Evolutionary conservation across 1,140 invertebrate genomes (phyloP).

Genomic region (Zaprionus nigranus): DNA sequence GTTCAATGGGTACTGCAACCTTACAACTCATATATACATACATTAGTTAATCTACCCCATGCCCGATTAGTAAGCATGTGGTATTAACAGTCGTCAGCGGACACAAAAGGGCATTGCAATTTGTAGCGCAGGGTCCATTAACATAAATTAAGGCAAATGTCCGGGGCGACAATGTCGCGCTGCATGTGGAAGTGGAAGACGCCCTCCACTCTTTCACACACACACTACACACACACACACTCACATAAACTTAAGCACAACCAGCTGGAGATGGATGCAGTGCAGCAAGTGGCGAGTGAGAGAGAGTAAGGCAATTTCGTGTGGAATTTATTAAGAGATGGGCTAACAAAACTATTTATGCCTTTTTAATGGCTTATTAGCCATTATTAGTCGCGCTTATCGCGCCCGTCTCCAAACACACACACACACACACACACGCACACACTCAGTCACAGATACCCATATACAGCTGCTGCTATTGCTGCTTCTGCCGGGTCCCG

Average conservation of each 20-base stretch:
- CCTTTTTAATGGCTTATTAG: slow-evolving; percentile 82
- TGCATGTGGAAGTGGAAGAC: slow-evolving; percentile 24
- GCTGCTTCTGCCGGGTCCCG: slow-evolving; percentile 12
- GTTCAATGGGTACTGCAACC: background rate
- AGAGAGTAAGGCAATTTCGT: slow-evolving; percentile 56
- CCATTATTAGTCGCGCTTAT: slow-evolving; percentile 83
- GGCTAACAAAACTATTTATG: slow-evolving; percentile 83
- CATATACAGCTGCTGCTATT: background rate
- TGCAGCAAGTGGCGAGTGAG: slow-evolving; percentile 48
- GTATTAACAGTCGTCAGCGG: slow-evolving; percentile 38
- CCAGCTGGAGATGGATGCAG: slow-evolving; percentile 44
- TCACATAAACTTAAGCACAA: background rate
- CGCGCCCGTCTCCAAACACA: slow-evolving; percentile 59
- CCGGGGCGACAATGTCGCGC: slow-evolving; percentile 36
- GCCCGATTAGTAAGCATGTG: background rate
- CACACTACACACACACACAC: background rate
- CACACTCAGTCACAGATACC: slow-evolving; percentile 1
- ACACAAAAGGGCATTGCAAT: slow-evolving; percentile 77
- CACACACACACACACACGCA: slow-evolving; percentile 38
- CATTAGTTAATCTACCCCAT: background rate
- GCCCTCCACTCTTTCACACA: slow-evolving; percentile 2
- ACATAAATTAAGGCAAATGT: slow-evolving; percentile 75
- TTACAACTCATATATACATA: background rate
- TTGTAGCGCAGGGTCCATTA: slow-evolving; percentile 75
- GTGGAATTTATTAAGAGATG: slow-evolving; percentile 78